phyloP scores from a whole-genome alignment of 2,797 vertebrate species.

The Poecilia wingei region DNA sequence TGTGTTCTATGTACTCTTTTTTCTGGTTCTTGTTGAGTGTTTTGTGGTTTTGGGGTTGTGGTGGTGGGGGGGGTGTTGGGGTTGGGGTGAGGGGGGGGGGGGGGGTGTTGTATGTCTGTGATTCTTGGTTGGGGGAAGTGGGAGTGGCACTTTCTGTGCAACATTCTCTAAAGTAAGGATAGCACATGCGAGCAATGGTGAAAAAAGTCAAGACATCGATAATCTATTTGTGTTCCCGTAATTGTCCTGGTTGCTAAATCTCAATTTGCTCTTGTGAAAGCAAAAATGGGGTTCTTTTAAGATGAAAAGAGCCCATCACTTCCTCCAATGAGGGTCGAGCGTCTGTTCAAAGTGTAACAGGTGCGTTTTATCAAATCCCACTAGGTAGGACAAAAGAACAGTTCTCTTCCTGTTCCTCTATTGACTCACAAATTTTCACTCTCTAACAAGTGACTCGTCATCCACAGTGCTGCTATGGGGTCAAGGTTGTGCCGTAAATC shows the following conservation, averaged over 20 bases:
- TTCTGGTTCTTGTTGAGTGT: too few species aligned
- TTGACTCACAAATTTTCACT: constrained; percentile 15
- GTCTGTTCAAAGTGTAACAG: constrained; percentile 22
- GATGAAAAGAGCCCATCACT: constrained; percentile 30
- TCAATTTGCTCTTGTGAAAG: constrained; percentile 1
- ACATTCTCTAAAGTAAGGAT: constrained; percentile 3
- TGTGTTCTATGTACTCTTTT: too few species aligned
- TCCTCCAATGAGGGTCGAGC: constrained; percentile 23
- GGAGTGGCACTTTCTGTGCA: constrained; percentile 5
- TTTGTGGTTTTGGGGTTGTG: too few species aligned
- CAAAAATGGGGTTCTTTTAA: constrained; percentile 8
- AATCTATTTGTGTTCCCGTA: not conserved
- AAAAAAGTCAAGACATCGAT: not conserved
- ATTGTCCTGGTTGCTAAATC: constrained; percentile 19
- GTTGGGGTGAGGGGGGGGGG: too few species aligned
- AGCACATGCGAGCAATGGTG: not conserved
- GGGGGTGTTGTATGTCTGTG: constrained; percentile 42
- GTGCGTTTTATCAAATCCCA: constrained; percentile 6
- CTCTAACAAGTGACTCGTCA: constrained; percentile 23
- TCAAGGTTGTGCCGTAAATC: constrained; percentile 60
- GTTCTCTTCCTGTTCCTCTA: constrained; percentile 17
- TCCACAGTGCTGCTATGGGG: constrained; percentile 38
- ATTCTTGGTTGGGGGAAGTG: constrained; percentile 33
- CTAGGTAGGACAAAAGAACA: constrained; percentile 34
- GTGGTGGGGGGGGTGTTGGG: too few species aligned